phyloP scores from a whole-genome alignment of 1,140 invertebrate species.

The Hylaeus anthracinus region DNA sequence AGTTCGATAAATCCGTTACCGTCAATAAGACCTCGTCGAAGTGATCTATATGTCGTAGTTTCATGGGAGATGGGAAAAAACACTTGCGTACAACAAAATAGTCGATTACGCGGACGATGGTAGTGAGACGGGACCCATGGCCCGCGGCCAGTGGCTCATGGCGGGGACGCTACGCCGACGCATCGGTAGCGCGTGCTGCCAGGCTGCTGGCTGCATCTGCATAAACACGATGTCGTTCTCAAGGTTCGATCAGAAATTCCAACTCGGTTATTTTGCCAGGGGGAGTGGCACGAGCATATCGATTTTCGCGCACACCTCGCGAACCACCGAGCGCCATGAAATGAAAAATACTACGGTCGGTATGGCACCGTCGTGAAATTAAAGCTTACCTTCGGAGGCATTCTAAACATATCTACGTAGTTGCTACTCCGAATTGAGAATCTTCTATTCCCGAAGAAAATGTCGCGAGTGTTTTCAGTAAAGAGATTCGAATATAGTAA shows the following conservation, averaged over 20 bases:
- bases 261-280: conserved; percentile 56
- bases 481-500: too few species aligned
- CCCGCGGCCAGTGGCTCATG: too few species aligned
- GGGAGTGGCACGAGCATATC: conserved; percentile 61
- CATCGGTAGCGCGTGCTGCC: neutral
- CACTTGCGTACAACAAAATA: neutral
- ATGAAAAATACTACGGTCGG: conserved; percentile 40
- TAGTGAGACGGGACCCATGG: too few species aligned
- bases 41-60: too few species aligned
- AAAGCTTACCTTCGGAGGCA: neutral
- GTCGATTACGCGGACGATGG: conserved; percentile 22
- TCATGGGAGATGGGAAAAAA: neutral
- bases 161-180: too few species aligned
- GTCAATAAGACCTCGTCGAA: too few species aligned
- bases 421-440: too few species aligned
- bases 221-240: conserved; percentile 51
- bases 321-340: conserved; percentile 27
- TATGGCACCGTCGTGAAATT: conserved; percentile 25
- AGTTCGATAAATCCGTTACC: too few species aligned
- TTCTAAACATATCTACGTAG: neutral
- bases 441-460: too few species aligned
- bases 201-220: conserved; percentile 35
- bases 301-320: conserved; percentile 49
- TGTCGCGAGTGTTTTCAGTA: too few species aligned
- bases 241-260: conserved; percentile 45